phyloP scores from a whole-genome alignment of 2,888 invertebrate species.

The Brenthis ino region DNA sequence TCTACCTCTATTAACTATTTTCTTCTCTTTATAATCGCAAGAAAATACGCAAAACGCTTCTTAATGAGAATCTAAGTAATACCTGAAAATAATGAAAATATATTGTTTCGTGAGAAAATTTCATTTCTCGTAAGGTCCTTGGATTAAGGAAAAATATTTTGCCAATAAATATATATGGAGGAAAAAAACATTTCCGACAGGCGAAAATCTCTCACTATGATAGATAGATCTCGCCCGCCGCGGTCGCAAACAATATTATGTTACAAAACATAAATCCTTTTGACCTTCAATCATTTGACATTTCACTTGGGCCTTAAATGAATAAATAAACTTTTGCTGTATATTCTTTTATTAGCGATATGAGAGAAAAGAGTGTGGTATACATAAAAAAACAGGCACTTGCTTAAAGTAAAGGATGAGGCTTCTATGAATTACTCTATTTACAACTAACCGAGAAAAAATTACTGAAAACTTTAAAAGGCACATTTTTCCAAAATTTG shows the following conservation, averaged over 20 bases:
- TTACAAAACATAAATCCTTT: conserved; percentile 4
- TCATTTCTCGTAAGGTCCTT: background rate
- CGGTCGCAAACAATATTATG: conserved; percentile 1
- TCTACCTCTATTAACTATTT: no score
- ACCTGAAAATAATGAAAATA: conserved; percentile 6
- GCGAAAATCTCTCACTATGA: conserved; percentile 1
- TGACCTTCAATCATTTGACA: conserved; percentile 5
- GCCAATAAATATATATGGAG: conserved; percentile 6
- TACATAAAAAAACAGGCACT: no score
- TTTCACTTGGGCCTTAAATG: conserved; percentile 7
- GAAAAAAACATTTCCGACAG: conserved; percentile 5
- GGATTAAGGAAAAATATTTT: conserved; percentile 4
- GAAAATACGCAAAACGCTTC: no score
- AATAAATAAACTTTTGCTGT: conserved; percentile 1
- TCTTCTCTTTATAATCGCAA: no score
- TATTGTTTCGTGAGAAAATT: conserved; percentile 7
- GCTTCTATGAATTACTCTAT: no score
- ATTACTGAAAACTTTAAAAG: no score
- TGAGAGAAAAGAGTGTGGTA: no score
- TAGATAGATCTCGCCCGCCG: conserved; percentile 1
- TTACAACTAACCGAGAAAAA: no score
- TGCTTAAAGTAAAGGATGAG: no score
- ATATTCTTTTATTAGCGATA: no score
- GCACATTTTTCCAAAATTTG: no score
- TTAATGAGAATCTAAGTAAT: background rate